Percentiles rank a stretch among this genome's conserved stretches.
Conservation (phyloP, 2,888 invertebrate genomes). For the Caenorhabditis afra region DNA sequence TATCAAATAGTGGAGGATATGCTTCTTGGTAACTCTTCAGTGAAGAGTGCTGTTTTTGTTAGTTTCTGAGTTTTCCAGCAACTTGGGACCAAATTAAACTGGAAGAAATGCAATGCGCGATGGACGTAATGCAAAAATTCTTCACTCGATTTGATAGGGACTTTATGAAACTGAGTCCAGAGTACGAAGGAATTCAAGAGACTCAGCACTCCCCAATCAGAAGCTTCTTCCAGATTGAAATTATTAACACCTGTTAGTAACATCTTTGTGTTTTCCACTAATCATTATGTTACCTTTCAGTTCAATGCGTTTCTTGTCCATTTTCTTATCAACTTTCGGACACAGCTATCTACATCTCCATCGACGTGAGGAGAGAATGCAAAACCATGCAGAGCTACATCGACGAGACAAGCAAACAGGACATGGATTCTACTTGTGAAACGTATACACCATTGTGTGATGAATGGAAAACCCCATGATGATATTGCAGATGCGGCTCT, state of each 20-base stretch:
- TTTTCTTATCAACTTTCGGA: neutral
- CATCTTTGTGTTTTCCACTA: neutral
- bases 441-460: too few species aligned
- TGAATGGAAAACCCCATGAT: too few species aligned
- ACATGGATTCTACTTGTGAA: too few species aligned
- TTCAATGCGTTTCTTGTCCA: slow-evolving; percentile 1
- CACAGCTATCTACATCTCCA: slow-evolving; percentile 18
- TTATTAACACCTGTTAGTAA: slow-evolving; percentile 6
- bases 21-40: slow-evolving; percentile 4
- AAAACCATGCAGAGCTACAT: slow-evolving; percentile 25
- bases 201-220: slow-evolving; percentile 11
- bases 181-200: neutral
- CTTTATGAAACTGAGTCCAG: slow-evolving; percentile 2
- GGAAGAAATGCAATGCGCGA: slow-evolving; percentile 25
- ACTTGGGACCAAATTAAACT: slow-evolving; percentile 11
- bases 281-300: slow-evolving; percentile 2
- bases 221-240: slow-evolving; percentile 23
- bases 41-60: too few species aligned
- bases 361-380: slow-evolving; percentile 3
- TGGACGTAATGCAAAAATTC: slow-evolving; percentile 50
- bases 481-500: neutral
- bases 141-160: slow-evolving; percentile 31
- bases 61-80: slow-evolving; percentile 9
- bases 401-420: neutral
- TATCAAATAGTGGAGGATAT: slow-evolving; percentile 3